Conservation (phyloP, 1,140 invertebrate species). For the Cyclargus thomasi region DNA sequence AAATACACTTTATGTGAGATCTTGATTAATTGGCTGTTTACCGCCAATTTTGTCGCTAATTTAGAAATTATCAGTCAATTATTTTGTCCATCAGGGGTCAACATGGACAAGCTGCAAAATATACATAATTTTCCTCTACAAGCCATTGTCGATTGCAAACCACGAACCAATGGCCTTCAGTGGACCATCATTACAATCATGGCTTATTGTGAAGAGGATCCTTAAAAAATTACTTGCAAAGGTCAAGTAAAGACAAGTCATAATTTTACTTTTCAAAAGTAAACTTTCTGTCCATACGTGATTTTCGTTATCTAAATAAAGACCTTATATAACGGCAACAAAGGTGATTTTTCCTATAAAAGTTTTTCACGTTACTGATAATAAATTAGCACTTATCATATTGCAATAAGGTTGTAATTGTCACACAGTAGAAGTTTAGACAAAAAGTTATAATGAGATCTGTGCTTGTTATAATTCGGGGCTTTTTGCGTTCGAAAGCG, state of each 20-base stretch:
- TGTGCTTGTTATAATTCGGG: neutral
- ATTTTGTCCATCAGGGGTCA: too few relatives aligned
- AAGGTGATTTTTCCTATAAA: neutral
- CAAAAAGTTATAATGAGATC: neutral
- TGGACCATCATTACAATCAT: too few relatives aligned
- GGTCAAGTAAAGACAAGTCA: neutral
- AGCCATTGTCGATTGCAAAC: too few relatives aligned
- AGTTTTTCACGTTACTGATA: neutral
- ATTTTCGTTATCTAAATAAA: neutral
- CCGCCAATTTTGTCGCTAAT: too few relatives aligned
- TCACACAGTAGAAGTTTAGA: neutral
- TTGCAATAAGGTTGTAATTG: neutral
- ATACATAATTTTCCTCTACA: too few relatives aligned
- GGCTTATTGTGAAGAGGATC: too few relatives aligned
- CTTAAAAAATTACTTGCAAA: neutral
- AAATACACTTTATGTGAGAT: too few relatives aligned
- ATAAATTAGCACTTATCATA: neutral
- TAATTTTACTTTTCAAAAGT: neutral
- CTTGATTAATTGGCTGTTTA: too few relatives aligned
- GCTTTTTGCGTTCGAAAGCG: neutral
- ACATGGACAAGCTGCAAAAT: too few relatives aligned
- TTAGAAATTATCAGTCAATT: too few relatives aligned
- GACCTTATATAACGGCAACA: neutral
- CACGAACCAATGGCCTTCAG: too few relatives aligned
- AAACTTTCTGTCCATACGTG: neutral